phyloP scores from a whole-genome alignment of 2,888 invertebrate genomes.

The Cosmia pyralina region DNA sequence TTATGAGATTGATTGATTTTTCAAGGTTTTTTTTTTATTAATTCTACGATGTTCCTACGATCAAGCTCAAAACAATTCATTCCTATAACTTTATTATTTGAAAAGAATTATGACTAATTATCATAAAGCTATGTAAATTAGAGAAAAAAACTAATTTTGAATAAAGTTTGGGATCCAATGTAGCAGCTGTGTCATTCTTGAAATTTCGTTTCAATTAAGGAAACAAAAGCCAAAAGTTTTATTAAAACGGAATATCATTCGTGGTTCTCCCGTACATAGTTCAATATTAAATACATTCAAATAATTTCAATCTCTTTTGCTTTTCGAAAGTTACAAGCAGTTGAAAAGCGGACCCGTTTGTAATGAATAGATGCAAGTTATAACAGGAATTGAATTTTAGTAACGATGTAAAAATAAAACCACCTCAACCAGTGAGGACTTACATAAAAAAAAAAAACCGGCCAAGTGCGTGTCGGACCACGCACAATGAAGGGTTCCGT shows the following conservation, averaged over 20 bases:
- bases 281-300: slow-evolving; percentile 74
- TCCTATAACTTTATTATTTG: slow-evolving; percentile 14
- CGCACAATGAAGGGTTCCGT: too few species aligned
- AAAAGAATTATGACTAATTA: slow-evolving; percentile 42
- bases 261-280: slow-evolving; percentile 71
- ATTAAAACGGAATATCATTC: slow-evolving; percentile 82
- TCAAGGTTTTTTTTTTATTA: not conserved
- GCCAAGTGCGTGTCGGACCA: too few species aligned
- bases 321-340: slow-evolving; percentile 38
- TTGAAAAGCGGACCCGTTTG: slow-evolving; percentile 15
- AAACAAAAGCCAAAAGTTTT: slow-evolving; percentile 86
- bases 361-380: slow-evolving; percentile 41
- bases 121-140: slow-evolving; percentile 56
- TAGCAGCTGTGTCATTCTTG: slow-evolving; percentile 86
- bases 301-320: slow-evolving; percentile 67
- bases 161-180: slow-evolving; percentile 73
- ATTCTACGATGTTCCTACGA: not conserved
- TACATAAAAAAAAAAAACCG: not conserved
- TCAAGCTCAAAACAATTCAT: slow-evolving; percentile 10
- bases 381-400: slow-evolving; percentile 17
- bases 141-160: slow-evolving; percentile 75
- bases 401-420: slow-evolving; percentile 19
- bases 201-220: slow-evolving; percentile 87
- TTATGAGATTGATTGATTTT: not conserved
- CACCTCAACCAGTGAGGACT: not conserved